Base-by-base conservation (phyloP, 2,113 vertebrate genomes). In the Ammodramus savannarum region DNA sequence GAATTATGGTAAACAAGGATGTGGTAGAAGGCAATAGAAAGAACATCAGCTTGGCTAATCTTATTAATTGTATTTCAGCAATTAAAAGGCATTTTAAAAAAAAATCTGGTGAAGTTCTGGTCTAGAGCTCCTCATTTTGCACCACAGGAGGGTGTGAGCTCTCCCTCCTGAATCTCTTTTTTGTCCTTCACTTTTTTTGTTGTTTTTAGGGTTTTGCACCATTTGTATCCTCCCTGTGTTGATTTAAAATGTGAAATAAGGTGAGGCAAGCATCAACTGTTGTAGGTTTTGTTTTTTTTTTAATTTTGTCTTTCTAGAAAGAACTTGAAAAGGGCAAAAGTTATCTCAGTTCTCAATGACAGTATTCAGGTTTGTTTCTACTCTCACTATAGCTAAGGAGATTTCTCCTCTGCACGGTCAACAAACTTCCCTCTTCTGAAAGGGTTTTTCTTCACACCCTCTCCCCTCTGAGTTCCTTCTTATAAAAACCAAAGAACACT, bases 401-500 rank as follows among this genome's bases (percentile, higher is more conserved):
- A 77, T 84, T 75, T 27, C 59, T 86, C 12, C 8, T 81, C 36
- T 63, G 16, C 16, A 20, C 2, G 18, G 38, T 78, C 19, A 71
- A 26, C 16, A 90, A 86, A 23, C 5, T 78, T 55, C 14, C 15
- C 16, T 84, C 36, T 87, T 89, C 58, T 78, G 49, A 92, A 75
- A 89, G 10, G 18, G 39, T 48, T 86, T 36, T 62, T 92, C 9
- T 15, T 78, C 25, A 66, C 8, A 65, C 10, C 10, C 9, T 11
- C 75, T 74, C 4, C 3, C 10, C 9, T 2, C 10, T 51, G 8
- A 17, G 10, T 4, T 67, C 32, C 36, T 58, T 71, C 66, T 71
- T 71, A 72, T 46, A 3, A 51, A 95, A 95, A 72, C 66, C 63
- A 89, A 96, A 90, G 61, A 86, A 78, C 48, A 17, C 9, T 84